A percentile compares a stretch with the other conserved stretches of the same genome.
Evolutionary conservation across 1,140 invertebrate genomes (phyloP).

Genomic region (Drosophila bocqueti): DNA sequence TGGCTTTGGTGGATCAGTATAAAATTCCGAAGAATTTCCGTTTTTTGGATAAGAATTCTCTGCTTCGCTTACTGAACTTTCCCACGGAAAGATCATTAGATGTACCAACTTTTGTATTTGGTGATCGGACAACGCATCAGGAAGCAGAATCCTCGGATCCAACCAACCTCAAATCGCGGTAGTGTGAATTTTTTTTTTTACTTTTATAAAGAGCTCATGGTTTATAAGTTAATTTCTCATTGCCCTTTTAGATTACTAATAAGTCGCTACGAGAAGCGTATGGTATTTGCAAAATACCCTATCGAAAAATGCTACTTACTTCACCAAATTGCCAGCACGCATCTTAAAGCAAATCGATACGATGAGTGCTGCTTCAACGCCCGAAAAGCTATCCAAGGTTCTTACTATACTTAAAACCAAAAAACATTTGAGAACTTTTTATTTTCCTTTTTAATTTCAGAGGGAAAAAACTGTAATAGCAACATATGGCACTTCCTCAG

Average conservation of each 20-base stretch:
- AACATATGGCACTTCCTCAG: conserved; percentile 66
- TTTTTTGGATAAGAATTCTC: conserved; percentile 9
- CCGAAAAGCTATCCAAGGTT: conserved; percentile 63
- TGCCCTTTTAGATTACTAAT: conserved; percentile 42
- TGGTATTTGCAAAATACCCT: conserved; percentile 65
- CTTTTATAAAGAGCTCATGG: not conserved
- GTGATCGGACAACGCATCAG: conserved; percentile 71
- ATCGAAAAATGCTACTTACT: conserved; percentile 77
- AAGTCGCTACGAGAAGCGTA: conserved; percentile 55
- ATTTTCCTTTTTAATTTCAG: conserved; percentile 31
- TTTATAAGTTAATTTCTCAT: not conserved
- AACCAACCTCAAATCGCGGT: conserved; percentile 36
- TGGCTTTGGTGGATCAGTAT: conserved; percentile 68
- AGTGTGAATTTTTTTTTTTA: not conserved
- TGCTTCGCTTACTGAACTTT: conserved; percentile 52
- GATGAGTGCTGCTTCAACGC: conserved; percentile 70
- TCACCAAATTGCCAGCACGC: conserved; percentile 66
- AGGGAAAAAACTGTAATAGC: conserved; percentile 66
- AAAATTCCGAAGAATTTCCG: conserved; percentile 39
- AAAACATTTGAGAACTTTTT: not conserved
- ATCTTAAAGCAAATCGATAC: conserved; percentile 60
- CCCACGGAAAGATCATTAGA: conserved; percentile 59
- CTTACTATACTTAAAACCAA: not conserved
- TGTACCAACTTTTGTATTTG: conserved; percentile 61
- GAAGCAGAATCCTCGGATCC: conserved; percentile 45